phyloP scores from a whole-genome alignment of 2,888 invertebrate species.

The Rhogogaster chlorosoma region DNA sequence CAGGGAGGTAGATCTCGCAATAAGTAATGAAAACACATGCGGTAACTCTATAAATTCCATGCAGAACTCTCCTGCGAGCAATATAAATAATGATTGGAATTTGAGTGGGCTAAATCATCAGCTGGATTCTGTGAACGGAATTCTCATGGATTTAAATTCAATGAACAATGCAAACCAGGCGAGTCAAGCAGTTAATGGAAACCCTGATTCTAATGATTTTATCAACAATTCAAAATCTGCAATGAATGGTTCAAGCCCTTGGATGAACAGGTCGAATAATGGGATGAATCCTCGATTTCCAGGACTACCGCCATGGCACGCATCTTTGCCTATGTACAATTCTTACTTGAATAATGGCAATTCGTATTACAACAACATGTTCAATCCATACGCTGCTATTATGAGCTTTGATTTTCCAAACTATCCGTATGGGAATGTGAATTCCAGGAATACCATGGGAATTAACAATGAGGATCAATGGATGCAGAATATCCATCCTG shows the following conservation, averaged over 20 bases:
- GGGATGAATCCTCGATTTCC: slow-evolving; percentile 17
- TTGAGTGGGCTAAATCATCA: background rate
- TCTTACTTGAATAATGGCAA: slow-evolving; percentile 16
- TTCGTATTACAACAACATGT: slow-evolving; percentile 18
- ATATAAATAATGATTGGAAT: slow-evolving; percentile 27
- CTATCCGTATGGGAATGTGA: background rate
- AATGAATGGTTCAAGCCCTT: slow-evolving; percentile 10
- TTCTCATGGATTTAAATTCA: background rate
- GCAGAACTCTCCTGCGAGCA: background rate
- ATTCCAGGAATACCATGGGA: slow-evolving; percentile 2
- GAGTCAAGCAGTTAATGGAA: background rate
- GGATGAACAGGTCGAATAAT: slow-evolving; percentile 35
- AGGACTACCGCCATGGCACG: slow-evolving; percentile 2
- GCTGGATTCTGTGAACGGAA: background rate
- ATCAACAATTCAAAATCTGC: slow-evolving; percentile 1
- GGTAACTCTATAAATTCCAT: background rate
- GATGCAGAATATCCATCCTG: slow-evolving; percentile 6
- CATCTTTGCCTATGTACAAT: slow-evolving; percentile 31
- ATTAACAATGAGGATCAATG: slow-evolving; percentile 20
- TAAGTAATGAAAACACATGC: background rate
- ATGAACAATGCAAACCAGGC: background rate
- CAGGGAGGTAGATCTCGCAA: slow-evolving; percentile 12
- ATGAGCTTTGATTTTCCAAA: background rate
- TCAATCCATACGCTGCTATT: background rate
- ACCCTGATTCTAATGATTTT: background rate